Base-by-base conservation (phyloP, 1,140 invertebrate genomes). In the Neodiprion virginianus region DNA sequence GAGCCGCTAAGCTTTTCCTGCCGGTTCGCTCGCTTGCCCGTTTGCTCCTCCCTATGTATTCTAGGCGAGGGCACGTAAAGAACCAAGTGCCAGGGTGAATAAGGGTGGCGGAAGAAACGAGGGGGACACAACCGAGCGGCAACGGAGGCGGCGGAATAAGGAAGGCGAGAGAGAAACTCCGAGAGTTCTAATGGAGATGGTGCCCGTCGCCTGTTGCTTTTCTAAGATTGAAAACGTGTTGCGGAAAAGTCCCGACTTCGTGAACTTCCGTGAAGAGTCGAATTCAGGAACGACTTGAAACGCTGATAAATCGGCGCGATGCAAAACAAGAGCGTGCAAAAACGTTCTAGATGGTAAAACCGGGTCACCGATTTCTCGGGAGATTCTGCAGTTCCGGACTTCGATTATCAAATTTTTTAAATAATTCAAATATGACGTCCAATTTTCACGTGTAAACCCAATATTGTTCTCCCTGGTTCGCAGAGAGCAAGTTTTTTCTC, bases 181-280 rank as follows among this genome's bases (percentile, higher is more conserved):
- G 28, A 40, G 28, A 17, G 11, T 61, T 61, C 53, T 61, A 61
- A 61, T 61, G 53, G 53, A 61, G 53, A 61, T 61, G 53, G 53
- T 61, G 8, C 53, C 53, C 53, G 53, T 61, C 11, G 53, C 53
- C 53, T 61, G 53, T 61, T 61, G 53, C 53, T 61, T 61, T 17
- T 61, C n/a, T 11, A 61, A 61, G 53, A 61, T 61, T 61, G 53
- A 61, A 61, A 61, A 61, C 53, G 53, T 61, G 53, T 61, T 61
- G 53, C 4, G 53, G n/a, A 61, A 61, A 61, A 61, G 53, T 61
- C 53, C 53, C 28, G 28, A 40, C 28, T 61, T 8, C 53, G 5
- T 8, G 5, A 61, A 61, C 53, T 7, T 8, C n/a, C 2, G 11
- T 17, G 53, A 61, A 8, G 53, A 61, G 53, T 17, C 11, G 53